Base-by-base conservation (phyloP, 2,888 invertebrate genomes). In the Caenorhabditis sp. region DNA sequence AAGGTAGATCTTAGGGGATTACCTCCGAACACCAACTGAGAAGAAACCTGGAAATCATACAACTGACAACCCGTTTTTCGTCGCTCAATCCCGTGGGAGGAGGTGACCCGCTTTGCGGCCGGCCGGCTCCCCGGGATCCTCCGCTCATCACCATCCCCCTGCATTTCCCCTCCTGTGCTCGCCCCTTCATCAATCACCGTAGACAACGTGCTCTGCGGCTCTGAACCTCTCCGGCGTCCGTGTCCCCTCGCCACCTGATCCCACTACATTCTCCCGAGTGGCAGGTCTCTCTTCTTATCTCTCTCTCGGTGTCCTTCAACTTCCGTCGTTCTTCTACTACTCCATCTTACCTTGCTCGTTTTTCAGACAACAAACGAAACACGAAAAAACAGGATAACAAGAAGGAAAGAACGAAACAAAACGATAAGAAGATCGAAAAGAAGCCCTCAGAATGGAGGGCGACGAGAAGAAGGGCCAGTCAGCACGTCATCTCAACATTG, bases 401-500 rank as follows among this genome's bases (percentile, higher is more conserved):
- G 45, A 26, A 58, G 13, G 41, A 22, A 62, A 35, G 26, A 37
- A 46, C 9, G 41, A 52, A 43, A 50, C 27, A 37, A 39, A 22
- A 58, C 66, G 58, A 68, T 13, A 37, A 65, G 46, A 27, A 65
- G 39, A 35, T 35, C 56, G n/a, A n/a, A n/a, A n/a, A n/a, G n/a
- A n/a, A n/a, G n/a, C 66, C 56, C 65, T 39, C 7, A 7, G 35
- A 26, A 70, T 70, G 70, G 70, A 70, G 70, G 70, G 70, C 59
- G 59, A 70, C 59, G 70, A 70, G 59, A 70, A 70, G 70, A 59
- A 61, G 37, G 70, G 37, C 11, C 35, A 35, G 35, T 13, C 35
- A 24, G 52, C 50, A 72, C 74, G 68, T 37, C 70, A 63, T 59
- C 56, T 76, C 26, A 76, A 76, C 37, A 62, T 77, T 17, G 77